Evolutionary conservation across 2,113 vertebrate species (phyloP).

Genomic region (Phalacrocorax aristotelis): DNA sequence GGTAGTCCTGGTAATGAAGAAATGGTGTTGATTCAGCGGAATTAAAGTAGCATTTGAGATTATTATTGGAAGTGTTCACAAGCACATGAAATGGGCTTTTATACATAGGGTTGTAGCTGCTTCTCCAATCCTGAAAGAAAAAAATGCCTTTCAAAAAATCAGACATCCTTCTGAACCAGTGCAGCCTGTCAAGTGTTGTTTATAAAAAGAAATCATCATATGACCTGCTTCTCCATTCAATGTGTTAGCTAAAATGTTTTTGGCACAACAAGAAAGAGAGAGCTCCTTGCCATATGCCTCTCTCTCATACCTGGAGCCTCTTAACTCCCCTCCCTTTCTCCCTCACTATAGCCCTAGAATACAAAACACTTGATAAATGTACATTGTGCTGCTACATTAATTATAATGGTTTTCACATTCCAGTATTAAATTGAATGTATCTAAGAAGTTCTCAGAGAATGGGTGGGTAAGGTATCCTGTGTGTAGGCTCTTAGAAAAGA

Average conservation of each 20-base stretch:
- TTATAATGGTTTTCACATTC: not conserved
- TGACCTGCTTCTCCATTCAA: constrained; percentile 14
- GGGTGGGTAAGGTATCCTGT: not conserved
- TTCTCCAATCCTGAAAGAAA: not conserved
- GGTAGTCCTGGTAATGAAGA: not conserved
- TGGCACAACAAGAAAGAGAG: not conserved
- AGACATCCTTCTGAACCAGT: not conserved
- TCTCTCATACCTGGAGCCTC: not conserved
- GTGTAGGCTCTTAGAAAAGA: not conserved
- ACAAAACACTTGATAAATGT: not conserved
- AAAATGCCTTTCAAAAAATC: not conserved
- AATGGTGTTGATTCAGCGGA: not conserved
- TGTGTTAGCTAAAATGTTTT: not conserved
- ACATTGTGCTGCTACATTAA: not conserved
- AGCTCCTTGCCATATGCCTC: not conserved
- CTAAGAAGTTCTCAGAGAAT: not conserved
- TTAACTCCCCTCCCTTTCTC: not conserved
- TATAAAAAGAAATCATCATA: not conserved
- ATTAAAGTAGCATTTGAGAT: not conserved
- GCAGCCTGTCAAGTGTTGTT: not conserved
- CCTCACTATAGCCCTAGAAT: not conserved
- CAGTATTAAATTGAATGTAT: not conserved
- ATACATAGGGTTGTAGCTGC: not conserved
- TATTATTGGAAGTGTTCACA: not conserved
- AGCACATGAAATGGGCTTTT: not conserved